Conservation (phyloP, 1,140 invertebrate genomes). For the Bombyx mandarina region DNA sequence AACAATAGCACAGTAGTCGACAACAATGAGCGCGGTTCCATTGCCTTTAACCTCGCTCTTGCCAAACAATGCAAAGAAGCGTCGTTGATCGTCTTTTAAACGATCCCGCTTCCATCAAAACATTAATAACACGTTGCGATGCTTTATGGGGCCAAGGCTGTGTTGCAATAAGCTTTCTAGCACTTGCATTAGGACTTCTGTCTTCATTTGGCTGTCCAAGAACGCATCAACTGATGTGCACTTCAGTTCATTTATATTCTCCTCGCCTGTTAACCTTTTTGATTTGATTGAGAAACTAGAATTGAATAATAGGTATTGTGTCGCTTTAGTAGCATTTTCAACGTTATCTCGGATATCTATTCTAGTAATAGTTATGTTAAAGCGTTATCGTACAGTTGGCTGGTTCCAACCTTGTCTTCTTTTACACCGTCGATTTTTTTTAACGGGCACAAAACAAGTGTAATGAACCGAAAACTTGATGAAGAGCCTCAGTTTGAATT, state of each 20-base stretch:
- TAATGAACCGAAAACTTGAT: conserved; percentile 56
- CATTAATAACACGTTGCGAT: conserved; percentile 51
- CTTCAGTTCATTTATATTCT: conserved; percentile 50
- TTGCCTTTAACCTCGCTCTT: conserved; percentile 40
- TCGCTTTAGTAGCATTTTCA: not conserved
- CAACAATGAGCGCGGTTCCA: conserved; percentile 43
- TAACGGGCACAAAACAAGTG: conserved; percentile 46
- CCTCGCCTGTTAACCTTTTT: conserved; percentile 60
- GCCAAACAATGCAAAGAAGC: conserved; percentile 54
- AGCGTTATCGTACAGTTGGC: conserved; percentile 44
- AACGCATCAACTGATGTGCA: conserved; percentile 20
- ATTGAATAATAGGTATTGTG: conserved; percentile 35
- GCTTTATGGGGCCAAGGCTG: conserved; percentile 53
- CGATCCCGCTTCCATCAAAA: conserved; percentile 52
- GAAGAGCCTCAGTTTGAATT: conserved; percentile 36
- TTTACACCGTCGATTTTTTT: conserved; percentile 42
- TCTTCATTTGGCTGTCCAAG: conserved; percentile 28
- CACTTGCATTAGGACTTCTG: conserved; percentile 43
- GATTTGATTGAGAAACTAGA: conserved; percentile 36
- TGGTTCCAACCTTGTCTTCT: conserved; percentile 52
- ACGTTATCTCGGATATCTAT: not conserved
- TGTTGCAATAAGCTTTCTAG: conserved; percentile 59
- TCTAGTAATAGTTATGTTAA: conserved; percentile 32
- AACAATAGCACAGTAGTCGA: conserved; percentile 43
- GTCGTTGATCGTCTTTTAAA: conserved; percentile 64